Base-by-base conservation (phyloP, 2,888 invertebrate species). In the Frankliniella intonsa region DNA sequence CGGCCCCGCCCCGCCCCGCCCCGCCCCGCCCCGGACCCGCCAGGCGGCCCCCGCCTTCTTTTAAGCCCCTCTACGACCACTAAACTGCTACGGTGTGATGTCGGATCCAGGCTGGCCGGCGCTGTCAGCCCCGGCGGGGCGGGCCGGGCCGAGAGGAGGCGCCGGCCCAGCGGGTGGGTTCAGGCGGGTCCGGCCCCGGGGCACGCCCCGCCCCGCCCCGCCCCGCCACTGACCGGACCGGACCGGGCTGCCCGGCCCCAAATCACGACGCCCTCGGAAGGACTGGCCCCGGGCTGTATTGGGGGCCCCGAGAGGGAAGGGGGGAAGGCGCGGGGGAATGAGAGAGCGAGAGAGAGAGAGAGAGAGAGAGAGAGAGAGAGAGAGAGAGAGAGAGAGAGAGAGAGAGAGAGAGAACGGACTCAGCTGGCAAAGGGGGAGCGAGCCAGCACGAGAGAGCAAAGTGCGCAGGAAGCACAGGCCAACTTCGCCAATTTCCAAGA, bases 401-500 rank as follows among this genome's bases (percentile, higher is more conserved):
- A 38, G 38, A 38, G 38, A 38, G 38, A 38, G 38, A 38, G 38
- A 38, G 38, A 38, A 38, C 38, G 38, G 38, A 38, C 38, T 38
- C 38, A 2, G 38, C 38, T 38, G 38, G 38, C 38, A 38, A 38
- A 5, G 38, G 5, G 5, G 38, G 38, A 38, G 5, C 38, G 38
- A 38, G 5, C 38, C 38, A 2, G 38, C 2, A 5, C 38, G 38
- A 19, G 55, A 55, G 25, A 76, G 69, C 69, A 76, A 76, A 76
- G 69, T 76, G 69, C 69, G 69, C 69, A 76, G 69, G 69, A 76
- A 76, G 62, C 62, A 62, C 62, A 62, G 69, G 69, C 69, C 69
- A 76, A 76, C 69, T 76, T 76, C 69, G 69, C 69, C 69, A 76
- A 76, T 76, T 76, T 76, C 69, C 69, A 76, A 76, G 22, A 76